A percentile compares a stretch with the other conserved stretches of the same genome.
Evolutionary conservation across 2,797 vertebrate genomes (phyloP).

Genomic region (Coendou prehensilis): DNA sequence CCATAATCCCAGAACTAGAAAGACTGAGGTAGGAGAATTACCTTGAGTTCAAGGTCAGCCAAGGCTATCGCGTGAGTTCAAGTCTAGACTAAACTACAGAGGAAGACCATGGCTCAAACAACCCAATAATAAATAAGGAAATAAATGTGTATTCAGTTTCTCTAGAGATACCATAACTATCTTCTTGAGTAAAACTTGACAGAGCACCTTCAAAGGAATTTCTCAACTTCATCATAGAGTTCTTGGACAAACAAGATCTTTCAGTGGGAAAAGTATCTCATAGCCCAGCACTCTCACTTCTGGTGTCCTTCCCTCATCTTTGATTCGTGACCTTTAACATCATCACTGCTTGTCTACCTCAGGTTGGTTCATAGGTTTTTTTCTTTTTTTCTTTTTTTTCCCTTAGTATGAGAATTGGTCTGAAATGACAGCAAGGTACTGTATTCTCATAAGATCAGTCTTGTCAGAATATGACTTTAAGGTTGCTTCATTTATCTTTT

Average conservation of each 20-base stretch:
- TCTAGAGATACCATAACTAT: background rate
- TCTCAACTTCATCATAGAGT: background rate
- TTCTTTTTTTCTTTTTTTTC: background rate
- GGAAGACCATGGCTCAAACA: background rate
- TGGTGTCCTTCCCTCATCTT: background rate
- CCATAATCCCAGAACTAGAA: background rate
- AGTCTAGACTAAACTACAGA: background rate
- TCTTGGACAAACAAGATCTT: background rate
- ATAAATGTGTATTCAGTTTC: background rate
- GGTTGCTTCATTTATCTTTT: background rate
- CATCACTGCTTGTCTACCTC: background rate
- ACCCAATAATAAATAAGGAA: background rate
- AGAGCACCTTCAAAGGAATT: background rate
- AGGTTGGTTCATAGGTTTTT: background rate
- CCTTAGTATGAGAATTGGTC: background rate
- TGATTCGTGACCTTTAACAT: fast-evolving
- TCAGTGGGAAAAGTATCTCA: background rate
- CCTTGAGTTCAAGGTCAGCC: background rate
- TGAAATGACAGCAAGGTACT: background rate
- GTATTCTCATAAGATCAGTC: background rate
- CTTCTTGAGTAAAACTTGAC: background rate
- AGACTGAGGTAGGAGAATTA: background rate
- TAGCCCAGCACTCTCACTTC: fast-evolving
- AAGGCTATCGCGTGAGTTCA: background rate
- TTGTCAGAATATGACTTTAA: background rate